phyloP scores from a whole-genome alignment of 2,888 invertebrate genomes.

The Gisinianus flammeolus region DNA sequence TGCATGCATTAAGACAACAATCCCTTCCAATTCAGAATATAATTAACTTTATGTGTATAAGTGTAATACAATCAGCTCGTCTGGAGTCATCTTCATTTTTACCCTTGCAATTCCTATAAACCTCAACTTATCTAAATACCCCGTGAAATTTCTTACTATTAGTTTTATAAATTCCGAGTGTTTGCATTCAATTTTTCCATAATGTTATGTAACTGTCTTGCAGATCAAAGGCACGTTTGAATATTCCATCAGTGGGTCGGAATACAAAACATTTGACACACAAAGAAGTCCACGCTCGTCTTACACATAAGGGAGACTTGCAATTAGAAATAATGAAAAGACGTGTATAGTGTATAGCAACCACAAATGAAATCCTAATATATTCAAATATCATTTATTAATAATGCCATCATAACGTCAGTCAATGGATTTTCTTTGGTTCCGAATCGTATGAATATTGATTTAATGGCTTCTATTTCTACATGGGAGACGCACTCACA shows the following conservation, averaged over 20 bases:
- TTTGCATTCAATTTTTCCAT: no score
- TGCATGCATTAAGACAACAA: neutral
- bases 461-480: slow-evolving; percentile 15
- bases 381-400: no score
- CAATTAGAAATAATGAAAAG: neutral
- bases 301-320: no score
- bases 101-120: neutral
- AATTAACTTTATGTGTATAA: neutral
- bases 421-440: neutral
- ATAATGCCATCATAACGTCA: no score
- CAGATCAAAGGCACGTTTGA: no score
- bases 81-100: neutral
- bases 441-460: neutral
- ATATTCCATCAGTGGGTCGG: no score
- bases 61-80: neutral
- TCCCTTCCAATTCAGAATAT: neutral
- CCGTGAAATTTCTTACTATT: no score
- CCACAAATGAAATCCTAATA: neutral
- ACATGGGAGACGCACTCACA: neutral
- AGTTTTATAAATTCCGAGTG: no score
- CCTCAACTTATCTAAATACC: neutral
- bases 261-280: no score
- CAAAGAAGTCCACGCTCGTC: no score
- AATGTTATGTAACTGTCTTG: no score
- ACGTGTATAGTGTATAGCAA: neutral